Evolutionary conservation across 2,113 vertebrate species (phyloP).

Genomic region (Desmodus rotundus): DNA sequence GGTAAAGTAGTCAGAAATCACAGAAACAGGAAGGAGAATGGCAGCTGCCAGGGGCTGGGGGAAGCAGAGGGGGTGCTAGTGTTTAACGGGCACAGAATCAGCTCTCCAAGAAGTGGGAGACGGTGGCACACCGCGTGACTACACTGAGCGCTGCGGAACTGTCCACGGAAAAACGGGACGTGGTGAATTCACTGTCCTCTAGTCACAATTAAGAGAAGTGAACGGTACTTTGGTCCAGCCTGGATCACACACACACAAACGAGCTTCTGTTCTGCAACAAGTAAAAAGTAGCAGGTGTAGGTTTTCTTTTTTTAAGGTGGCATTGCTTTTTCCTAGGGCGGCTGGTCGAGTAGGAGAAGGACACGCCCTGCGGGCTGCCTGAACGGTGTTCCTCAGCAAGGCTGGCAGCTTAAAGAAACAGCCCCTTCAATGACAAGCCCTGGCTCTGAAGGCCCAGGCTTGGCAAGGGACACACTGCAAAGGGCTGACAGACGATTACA

Average conservation of each 20-base stretch:
- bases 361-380: not conserved
- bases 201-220: not conserved
- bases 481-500: not conserved
- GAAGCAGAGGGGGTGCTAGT: too few species aligned
- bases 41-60: not conserved
- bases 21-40: not conserved
- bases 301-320: not conserved
- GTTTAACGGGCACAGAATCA: not conserved
- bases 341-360: not conserved
- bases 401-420: not conserved
- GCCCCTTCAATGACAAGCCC: not conserved
- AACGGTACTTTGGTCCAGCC: not conserved
- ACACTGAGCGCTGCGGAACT: not conserved
- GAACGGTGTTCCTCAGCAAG: not conserved
- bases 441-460: not conserved
- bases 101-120: not conserved
- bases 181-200: not conserved
- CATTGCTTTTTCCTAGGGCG: not conserved
- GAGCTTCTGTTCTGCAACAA: constrained; percentile 2
- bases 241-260: not conserved
- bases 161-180: not conserved
- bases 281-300: not conserved
- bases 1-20: not conserved
- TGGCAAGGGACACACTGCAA: not conserved
- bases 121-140: not conserved